These are phyloP conservation scores for Dryoscopus gambensis DNA, from an alignment of 2,113 vertebrate genomes.

Conservation along the genomic window DNA sequence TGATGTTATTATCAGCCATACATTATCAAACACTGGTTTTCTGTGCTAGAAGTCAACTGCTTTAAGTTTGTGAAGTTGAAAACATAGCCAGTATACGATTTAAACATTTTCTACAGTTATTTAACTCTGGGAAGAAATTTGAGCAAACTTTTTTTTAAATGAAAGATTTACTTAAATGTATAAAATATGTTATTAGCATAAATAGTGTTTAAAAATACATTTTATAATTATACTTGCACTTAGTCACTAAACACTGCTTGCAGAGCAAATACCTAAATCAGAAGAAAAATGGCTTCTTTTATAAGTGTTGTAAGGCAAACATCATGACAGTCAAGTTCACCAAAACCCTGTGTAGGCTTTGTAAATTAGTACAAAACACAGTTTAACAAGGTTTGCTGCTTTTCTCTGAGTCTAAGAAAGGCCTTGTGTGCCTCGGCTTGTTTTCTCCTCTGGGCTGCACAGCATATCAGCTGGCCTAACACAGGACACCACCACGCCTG, in stretches of 20 bases:
- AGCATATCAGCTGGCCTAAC: slow-evolving; percentile 17
- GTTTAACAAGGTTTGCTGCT: background rate
- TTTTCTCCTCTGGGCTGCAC: background rate
- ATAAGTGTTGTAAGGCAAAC: background rate
- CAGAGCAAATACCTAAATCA: background rate
- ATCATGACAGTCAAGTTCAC: background rate
- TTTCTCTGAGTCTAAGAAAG: background rate
- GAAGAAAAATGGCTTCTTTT: background rate
- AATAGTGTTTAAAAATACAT: background rate
- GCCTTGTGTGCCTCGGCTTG: slow-evolving; percentile 16
- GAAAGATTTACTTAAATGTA: background rate
- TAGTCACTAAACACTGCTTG: background rate
- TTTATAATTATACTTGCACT: background rate
- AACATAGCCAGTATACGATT: background rate
- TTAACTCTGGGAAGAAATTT: background rate
- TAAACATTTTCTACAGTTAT: background rate
- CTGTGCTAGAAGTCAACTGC: background rate
- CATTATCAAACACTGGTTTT: background rate
- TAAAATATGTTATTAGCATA: background rate
- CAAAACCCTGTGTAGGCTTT: background rate
- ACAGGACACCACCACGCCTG: background rate
- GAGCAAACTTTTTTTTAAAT: background rate
- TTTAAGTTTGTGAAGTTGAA: background rate
- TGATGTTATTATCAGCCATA: background rate
- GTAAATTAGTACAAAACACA: background rate